Evolutionary conservation across 53 echinoderm and acorn worm species (phyloP), one percentile per base, ranked within the genome.

Genomic region (Arbacia lixula): DNA sequence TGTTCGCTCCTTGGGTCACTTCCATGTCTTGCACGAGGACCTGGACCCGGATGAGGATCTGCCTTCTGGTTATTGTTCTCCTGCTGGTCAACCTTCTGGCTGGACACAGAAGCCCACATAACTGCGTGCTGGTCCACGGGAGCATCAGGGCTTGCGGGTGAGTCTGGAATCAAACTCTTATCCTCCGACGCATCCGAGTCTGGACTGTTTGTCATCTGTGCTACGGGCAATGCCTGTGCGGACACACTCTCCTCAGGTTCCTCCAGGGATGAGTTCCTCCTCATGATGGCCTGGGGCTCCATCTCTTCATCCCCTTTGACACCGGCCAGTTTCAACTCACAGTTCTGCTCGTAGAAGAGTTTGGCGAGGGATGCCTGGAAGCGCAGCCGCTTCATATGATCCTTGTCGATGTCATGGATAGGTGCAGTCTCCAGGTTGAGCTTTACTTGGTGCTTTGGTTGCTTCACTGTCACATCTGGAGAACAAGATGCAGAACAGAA

Each of bases 351-450:
- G 28, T 28, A 63, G 52, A 81, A 81, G 43, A 81, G 82, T 64
- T 27, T 40, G 30, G 82, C 82, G 24, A 81, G 64, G 14, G 82
- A 81, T 42, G 82, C 39, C 82, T 81, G 82, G 62, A 81, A 81
- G 16, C 82, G 27, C 30, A 63, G 19, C 29, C 82, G 41, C 64
- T 81, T 81, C 50, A 63, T 2, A 21, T 81, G 63, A 27, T 81
- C 82, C 32, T 62, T 81, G 4, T 81, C 82, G 31, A 81, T 81
- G 29, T 81, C 82, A 64, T 81, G 82, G 50, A 81, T 63, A 19
- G 82, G 82, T 12, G 82, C 82, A 20, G 82, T 63, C 31, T 81
- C 82, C 29, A 81, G 82, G 64, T 81, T 64, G 42, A 30, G 62
- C 64, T 81, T 81, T 19, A 42, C 32, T 63, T 81, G 49, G 64